Evolutionary conservation across 2,888 invertebrate species (phyloP).

Genomic region (Pachycephus smyrnensis): DNA sequence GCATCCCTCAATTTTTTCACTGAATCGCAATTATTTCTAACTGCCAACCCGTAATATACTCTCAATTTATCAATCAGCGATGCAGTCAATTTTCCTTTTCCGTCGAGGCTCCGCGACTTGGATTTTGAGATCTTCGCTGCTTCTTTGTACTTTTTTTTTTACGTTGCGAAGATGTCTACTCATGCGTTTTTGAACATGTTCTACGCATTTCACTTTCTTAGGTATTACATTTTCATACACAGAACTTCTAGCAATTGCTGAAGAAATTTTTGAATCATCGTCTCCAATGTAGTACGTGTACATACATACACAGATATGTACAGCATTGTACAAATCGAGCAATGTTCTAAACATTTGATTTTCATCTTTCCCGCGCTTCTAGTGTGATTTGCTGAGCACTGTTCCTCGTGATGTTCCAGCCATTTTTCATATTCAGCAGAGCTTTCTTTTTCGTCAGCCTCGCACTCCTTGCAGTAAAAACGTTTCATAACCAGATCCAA

Average conservation of each 20-base stretch:
- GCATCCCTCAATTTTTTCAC: conserved; percentile 1
- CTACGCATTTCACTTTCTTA: not conserved
- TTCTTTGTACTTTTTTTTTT: conserved; percentile 10
- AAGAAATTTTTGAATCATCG: not conserved
- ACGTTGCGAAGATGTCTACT: not conserved
- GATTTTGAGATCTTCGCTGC: too few species aligned
- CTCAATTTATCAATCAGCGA: conserved; percentile 1
- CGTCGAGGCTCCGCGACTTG: too few species aligned
- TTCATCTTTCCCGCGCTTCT: conserved; percentile 5
- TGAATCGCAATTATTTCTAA: not conserved
- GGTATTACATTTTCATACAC: not conserved
- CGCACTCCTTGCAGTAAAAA: conserved; percentile 16
- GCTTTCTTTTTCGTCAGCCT: conserved; percentile 6
- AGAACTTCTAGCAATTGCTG: not conserved
- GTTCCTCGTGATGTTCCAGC: conserved; percentile 12
- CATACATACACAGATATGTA: too few species aligned
- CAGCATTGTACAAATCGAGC: too few species aligned
- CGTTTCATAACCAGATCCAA: conserved; percentile 20
- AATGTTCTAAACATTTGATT: too few species aligned
- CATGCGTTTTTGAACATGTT: conserved; percentile 12
- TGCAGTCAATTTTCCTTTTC: conserved; percentile 3
- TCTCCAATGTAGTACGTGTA: not conserved
- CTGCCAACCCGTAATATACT: conserved; percentile 12
- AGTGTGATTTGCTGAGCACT: conserved; percentile 2
- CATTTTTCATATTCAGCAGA: conserved; percentile 14